Percentiles rank a stretch among this genome's conserved stretches.
phyloP scores from a whole-genome alignment of 2,113 vertebrate genomes.

The Protobothrops mucrosquamatus region DNA sequence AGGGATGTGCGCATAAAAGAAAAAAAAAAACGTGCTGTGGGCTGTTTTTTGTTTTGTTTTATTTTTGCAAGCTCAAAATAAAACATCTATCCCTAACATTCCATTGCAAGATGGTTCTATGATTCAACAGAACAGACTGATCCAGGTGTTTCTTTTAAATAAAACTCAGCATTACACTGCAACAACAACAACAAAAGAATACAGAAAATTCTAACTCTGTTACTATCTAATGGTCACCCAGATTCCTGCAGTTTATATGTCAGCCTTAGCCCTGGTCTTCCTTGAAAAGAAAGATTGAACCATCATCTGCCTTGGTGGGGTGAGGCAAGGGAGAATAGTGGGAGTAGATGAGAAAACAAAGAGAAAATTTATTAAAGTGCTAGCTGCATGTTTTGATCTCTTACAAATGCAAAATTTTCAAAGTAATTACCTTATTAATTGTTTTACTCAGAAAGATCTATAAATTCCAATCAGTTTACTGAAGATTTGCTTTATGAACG shows the following conservation, averaged over 20 bases:
- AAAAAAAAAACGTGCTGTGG: too few relatives aligned
- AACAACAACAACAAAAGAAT: neutral
- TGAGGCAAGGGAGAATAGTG: neutral
- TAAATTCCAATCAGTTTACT: neutral
- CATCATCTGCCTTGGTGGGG: neutral
- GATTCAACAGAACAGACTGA: neutral
- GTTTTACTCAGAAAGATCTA: neutral
- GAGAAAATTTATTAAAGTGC: neutral
- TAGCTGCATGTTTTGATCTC: neutral
- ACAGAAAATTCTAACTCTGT: neutral
- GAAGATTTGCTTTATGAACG: neutral
- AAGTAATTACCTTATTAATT: neutral
- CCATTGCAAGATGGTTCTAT: neutral
- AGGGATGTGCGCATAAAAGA: neutral
- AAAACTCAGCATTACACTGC: neutral
- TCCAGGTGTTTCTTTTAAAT: neutral
- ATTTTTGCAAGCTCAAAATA: neutral
- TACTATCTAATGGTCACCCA: neutral
- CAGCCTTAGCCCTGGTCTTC: neutral
- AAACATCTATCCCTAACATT: neutral
- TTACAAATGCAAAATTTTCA: neutral
- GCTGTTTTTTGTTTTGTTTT: neutral
- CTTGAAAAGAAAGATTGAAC: neutral
- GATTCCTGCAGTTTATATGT: neutral
- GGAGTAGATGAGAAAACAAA: neutral